phyloP scores from a whole-genome alignment of 2,888 invertebrate species.

The Drosophila borealis region DNA sequence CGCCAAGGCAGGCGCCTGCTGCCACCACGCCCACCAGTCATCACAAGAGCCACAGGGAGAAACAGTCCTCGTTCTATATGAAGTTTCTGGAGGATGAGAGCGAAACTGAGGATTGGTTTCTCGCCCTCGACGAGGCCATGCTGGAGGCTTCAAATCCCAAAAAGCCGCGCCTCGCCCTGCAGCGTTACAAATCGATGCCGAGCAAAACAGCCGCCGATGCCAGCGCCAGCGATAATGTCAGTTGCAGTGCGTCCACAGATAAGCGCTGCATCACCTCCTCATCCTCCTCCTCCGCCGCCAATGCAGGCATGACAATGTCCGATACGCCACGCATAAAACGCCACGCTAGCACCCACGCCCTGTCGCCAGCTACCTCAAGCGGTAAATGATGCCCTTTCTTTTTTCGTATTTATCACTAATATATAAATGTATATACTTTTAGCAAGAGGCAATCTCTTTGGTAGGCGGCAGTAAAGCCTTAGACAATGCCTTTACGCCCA shows the following conservation, averaged over 20 bases:
- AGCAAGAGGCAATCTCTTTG: slow-evolving; percentile 70
- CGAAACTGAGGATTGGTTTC: slow-evolving; percentile 81
- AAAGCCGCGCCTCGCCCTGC: slow-evolving; percentile 75
- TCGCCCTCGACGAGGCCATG: slow-evolving; percentile 77
- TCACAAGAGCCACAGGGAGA: slow-evolving; percentile 58
- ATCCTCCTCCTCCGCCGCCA: slow-evolving; percentile 10
- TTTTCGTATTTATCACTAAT: not conserved
- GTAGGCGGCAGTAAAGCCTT: slow-evolving; percentile 60
- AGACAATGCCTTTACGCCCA: slow-evolving; percentile 7
- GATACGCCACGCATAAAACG: slow-evolving; percentile 75
- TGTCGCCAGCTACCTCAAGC: slow-evolving; percentile 60
- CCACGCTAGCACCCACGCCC: slow-evolving; percentile 77
- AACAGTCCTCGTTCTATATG: slow-evolving; percentile 80
- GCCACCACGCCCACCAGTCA: slow-evolving; percentile 57
- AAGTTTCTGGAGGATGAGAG: slow-evolving; percentile 82
- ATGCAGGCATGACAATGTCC: slow-evolving; percentile 4
- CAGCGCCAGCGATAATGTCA: slow-evolving; percentile 4
- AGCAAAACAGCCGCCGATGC: slow-evolving; percentile 50
- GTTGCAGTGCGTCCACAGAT: slow-evolving; percentile 6
- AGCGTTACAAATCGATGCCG: slow-evolving; percentile 83
- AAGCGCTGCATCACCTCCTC: slow-evolving; percentile 10
- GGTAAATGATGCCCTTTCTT: slow-evolving; percentile 44
- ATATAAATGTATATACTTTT: slow-evolving; percentile 17
- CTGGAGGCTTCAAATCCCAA: slow-evolving; percentile 71
- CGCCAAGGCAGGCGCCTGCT: slow-evolving; percentile 1